Conservation (phyloP, 1,140 invertebrate species). For the Drosophila nigromelanica region DNA sequence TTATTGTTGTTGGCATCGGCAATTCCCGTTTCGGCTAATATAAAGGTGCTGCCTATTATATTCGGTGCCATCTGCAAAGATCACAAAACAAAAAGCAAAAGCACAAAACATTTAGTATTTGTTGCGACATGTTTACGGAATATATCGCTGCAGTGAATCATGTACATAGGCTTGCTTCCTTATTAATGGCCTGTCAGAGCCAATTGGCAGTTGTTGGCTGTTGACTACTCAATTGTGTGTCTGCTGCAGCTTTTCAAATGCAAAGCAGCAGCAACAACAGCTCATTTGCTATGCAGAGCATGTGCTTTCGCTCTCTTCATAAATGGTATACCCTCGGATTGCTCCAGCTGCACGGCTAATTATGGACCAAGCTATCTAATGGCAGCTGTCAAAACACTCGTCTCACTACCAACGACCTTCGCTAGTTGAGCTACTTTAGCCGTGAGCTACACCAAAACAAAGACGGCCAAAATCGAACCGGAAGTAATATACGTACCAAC, state of each 20-base stretch:
- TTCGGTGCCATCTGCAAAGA: slow-evolving; percentile 80
- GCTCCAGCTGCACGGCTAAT: slow-evolving; percentile 61
- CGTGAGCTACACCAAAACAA: slow-evolving; percentile 50
- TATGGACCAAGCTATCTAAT: slow-evolving; percentile 60
- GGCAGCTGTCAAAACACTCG: slow-evolving; percentile 37
- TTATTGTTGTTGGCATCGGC: slow-evolving; percentile 77
- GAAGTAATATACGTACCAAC: slow-evolving; percentile 37
- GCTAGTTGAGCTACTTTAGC: slow-evolving; percentile 41
- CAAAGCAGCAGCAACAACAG: slow-evolving; percentile 12
- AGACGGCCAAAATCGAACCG: slow-evolving; percentile 44
- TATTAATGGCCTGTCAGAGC: slow-evolving; percentile 65
- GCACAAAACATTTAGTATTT: slow-evolving; percentile 16
- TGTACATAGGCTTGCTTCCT: slow-evolving; percentile 53
- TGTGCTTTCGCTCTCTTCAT: slow-evolving; percentile 37
- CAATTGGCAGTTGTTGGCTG: slow-evolving; percentile 12
- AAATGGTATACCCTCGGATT: slow-evolving; percentile 46
- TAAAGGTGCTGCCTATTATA: slow-evolving; percentile 81
- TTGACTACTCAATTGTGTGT: slow-evolving; percentile 44
- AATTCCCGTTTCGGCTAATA: slow-evolving; percentile 78
- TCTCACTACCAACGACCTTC: slow-evolving; percentile 57
- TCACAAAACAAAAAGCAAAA: slow-evolving; percentile 1
- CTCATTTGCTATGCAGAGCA: slow-evolving; percentile 64
- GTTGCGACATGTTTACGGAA: slow-evolving; percentile 27
- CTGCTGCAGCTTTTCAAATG: slow-evolving; percentile 33
- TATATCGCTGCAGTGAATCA: slow-evolving; percentile 25